Conservation (phyloP, 2,113 vertebrate species). For the cattle (Bos taurus) region DNA sequence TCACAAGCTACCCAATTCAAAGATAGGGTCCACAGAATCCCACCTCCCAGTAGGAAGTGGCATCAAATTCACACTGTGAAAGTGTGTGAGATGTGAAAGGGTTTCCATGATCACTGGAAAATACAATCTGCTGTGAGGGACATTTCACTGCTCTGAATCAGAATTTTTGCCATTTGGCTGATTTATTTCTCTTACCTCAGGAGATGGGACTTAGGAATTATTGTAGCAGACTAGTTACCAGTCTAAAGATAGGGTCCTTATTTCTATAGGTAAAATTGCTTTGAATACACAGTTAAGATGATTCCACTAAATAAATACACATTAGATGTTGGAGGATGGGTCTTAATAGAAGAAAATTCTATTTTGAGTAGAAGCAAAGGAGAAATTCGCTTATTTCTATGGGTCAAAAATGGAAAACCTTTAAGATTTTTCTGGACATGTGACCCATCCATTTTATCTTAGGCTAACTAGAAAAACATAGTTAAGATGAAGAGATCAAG, state of each 20-base stretch:
- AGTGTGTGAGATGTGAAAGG: not conserved
- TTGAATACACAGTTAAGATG: not conserved
- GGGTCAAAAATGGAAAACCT: not conserved
- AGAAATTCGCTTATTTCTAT: not conserved
- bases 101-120: not conserved
- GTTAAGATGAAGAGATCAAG: not conserved
- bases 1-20: not conserved
- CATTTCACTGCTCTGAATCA: not conserved
- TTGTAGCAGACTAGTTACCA: not conserved
- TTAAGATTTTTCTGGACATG: not conserved
- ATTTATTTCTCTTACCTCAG: not conserved
- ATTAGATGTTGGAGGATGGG: not conserved
- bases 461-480: not conserved
- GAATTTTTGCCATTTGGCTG: not conserved
- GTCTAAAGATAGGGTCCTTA: not conserved
- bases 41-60: not conserved
- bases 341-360: not conserved
- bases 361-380: not conserved
- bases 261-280: not conserved
- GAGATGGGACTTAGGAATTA: not conserved
- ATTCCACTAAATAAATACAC: not conserved
- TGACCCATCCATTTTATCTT: not conserved
- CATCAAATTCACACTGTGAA: not conserved
- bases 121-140: not conserved
- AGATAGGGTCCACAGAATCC: not conserved